Evolutionary conservation across 2,797 vertebrate species (phyloP), one percentile per base, ranked within the genome.

Genomic region (Lithobates sylvaticus): DNA sequence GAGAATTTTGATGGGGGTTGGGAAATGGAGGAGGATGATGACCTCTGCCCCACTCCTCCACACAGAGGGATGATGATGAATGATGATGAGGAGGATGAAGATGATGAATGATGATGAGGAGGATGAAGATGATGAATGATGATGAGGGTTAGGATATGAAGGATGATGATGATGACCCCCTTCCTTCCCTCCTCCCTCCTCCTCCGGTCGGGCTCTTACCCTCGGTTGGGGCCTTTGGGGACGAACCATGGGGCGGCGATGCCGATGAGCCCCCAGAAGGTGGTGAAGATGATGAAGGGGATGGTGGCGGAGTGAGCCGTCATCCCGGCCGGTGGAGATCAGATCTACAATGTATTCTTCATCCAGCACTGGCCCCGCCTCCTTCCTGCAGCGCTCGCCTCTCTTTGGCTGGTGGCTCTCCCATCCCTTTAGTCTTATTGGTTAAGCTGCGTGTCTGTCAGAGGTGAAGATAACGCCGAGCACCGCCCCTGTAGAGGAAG

Each of bases 211-310:
- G 64, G 21, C 7, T 88, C 94, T 95, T 94, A 98, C 98, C 97
- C 97, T 87, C 97, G 94, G 92, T 99, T 99, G 61, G 98, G 98
- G 89, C 98, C 97, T 91, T 98, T 99, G 4, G 98, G 98, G 88
- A 99, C 98, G 78, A 99, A 93, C 94, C 98, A 98, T 27, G 98
- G 98, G 50, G 96, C 97, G 3, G 97, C 97, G 78, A 96, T 90
- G 61, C 97, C 98, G 85, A 99, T 96, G 71, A 99, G 94, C 61
- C 91, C 97, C 98, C 98, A 99, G 88, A 99, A 92, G 64, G 96
- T 96, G 88, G 98, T 98, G 94, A 99, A 99, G 91, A 98, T 95
- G 90, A 99, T 96, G 93, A 99, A 93, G 7, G 98, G 98, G 76
- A 98, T 91, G 13, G 96, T 96, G n/a, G 98, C 94, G 13, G 97